A percentile compares a stretch with the other conserved stretches of the same genome.
phyloP scores from a whole-genome alignment of 2,113 vertebrate genomes.

The Tachuris rubrigastra region DNA sequence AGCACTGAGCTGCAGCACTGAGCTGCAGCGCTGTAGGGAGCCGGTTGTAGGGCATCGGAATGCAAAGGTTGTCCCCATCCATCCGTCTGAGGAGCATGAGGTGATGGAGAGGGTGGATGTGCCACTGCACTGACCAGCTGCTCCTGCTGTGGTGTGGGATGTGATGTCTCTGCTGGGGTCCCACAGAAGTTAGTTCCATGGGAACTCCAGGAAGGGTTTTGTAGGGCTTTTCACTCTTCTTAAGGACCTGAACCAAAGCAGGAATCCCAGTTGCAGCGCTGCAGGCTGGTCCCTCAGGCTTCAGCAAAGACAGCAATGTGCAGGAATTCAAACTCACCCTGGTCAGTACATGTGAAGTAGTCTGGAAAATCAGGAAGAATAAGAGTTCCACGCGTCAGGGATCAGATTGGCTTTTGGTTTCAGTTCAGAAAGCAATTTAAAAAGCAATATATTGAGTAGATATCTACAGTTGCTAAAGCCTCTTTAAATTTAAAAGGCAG shows the following conservation, averaged over 20 bases:
- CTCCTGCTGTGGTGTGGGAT: rapidly evolving
- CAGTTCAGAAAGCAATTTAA: conserved; percentile 53
- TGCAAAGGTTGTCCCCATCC: rapidly evolving
- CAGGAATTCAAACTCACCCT: not conserved
- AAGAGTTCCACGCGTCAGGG: conserved; percentile 30
- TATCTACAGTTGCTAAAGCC: not conserved
- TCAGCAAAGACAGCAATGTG: not conserved
- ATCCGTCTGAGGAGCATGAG: rapidly evolving
- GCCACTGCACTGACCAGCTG: rapidly evolving
- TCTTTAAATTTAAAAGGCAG: not conserved
- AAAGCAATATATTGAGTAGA: conserved; percentile 21
- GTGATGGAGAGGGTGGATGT: not conserved
- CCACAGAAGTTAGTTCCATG: not conserved
- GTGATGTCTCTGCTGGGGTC: not conserved
- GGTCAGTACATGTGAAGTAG: not conserved
- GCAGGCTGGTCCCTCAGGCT: not conserved
- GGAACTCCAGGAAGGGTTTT: not conserved
- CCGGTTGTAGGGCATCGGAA: rapidly evolving
- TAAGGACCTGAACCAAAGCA: not conserved
- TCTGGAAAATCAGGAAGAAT: conserved; percentile 7
- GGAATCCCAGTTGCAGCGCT: rapidly evolving
- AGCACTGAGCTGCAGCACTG: not conserved
- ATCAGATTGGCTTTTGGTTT: conserved; percentile 25
- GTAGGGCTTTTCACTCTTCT: not conserved
- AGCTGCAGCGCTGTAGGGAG: not conserved